phyloP scores from a whole-genome alignment of 2,797 vertebrate genomes.

The Scomberomorus guttatus region DNA sequence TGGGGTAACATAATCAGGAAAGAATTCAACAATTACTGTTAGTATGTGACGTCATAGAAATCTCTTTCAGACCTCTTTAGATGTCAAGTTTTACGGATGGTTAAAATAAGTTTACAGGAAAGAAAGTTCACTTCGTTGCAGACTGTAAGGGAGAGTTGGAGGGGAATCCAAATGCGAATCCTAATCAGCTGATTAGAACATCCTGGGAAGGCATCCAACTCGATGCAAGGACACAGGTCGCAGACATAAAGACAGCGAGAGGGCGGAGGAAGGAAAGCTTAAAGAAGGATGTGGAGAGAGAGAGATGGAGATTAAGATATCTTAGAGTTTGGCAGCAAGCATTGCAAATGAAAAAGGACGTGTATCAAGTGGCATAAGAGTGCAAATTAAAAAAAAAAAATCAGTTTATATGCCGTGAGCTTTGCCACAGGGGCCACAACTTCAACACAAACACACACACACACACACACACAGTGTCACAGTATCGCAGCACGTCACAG shows the following conservation, averaged over 20 bases:
- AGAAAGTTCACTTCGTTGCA: conserved; percentile 21
- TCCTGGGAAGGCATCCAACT: conserved; percentile 61
- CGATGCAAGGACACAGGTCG: conserved; percentile 53
- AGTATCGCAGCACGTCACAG: conserved; percentile 68
- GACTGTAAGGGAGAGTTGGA: conserved; percentile 1
- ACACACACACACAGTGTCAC: conserved; percentile 54
- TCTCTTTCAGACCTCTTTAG: not conserved
- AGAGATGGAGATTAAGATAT: conserved; percentile 47
- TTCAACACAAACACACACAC: conserved; percentile 59
- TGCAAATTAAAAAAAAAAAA: conserved; percentile 52
- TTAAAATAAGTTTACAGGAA: conserved; percentile 28
- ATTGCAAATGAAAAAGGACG: conserved; percentile 55
- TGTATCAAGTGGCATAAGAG: conserved; percentile 62
- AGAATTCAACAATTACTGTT: not conserved
- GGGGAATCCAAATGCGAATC: conserved; percentile 33
- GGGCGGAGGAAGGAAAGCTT: not conserved
- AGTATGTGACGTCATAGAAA: not conserved
- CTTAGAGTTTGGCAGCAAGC: conserved; percentile 56
- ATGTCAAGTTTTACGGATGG: conserved; percentile 7
- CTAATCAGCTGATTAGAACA: conserved; percentile 65
- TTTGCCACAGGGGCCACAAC: conserved; percentile 61
- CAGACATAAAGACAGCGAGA: conserved; percentile 25
- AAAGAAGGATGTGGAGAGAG: not conserved
- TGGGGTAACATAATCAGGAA: not conserved
- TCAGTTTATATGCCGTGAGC: conserved; percentile 60